A percentile compares a stretch with the other conserved stretches of the same genome.
phyloP scores from a whole-genome alignment of 2,113 vertebrate species.

The Fulmarus glacialis region DNA sequence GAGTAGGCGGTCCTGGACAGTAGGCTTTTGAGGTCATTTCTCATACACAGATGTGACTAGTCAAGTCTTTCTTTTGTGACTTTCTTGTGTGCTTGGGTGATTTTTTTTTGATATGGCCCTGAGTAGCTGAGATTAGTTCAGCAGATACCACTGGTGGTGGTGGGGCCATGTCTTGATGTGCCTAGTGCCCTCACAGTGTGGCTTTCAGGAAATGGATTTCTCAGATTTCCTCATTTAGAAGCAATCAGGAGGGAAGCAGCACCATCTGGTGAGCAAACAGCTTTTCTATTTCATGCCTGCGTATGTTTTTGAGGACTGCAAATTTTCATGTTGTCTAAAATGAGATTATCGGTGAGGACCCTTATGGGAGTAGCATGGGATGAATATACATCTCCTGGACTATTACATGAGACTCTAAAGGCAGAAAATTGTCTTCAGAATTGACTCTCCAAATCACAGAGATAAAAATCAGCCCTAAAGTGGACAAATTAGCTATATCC shows the following conservation, averaged over 20 bases:
- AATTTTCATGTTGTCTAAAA: not conserved
- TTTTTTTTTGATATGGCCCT: not conserved
- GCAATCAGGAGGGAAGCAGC: conserved; percentile 32
- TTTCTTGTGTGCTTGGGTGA: not conserved
- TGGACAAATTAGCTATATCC: not conserved
- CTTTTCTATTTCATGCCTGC: not conserved
- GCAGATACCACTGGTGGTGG: not conserved
- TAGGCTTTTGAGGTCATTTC: not conserved
- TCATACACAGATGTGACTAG: not conserved
- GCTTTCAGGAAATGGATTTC: not conserved
- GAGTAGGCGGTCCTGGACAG: not conserved
- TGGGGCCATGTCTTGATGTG: not conserved
- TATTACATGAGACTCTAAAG: not conserved
- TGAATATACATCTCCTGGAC: not conserved
- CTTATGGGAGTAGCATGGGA: not conserved
- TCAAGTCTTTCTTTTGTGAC: not conserved
- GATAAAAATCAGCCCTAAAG: not conserved
- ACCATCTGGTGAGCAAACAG: conserved; percentile 57
- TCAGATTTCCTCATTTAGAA: not conserved
- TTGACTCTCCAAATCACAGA: not conserved
- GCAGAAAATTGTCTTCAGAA: not conserved
- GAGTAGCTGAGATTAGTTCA: not conserved
- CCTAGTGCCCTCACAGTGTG: not conserved
- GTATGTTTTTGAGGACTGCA: not conserved
- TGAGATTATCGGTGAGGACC: not conserved